A percentile compares a stretch with the other conserved stretches of the same genome.
Conservation (phyloP, 1,140 invertebrate genomes). For the Diorhabda sublineata region DNA sequence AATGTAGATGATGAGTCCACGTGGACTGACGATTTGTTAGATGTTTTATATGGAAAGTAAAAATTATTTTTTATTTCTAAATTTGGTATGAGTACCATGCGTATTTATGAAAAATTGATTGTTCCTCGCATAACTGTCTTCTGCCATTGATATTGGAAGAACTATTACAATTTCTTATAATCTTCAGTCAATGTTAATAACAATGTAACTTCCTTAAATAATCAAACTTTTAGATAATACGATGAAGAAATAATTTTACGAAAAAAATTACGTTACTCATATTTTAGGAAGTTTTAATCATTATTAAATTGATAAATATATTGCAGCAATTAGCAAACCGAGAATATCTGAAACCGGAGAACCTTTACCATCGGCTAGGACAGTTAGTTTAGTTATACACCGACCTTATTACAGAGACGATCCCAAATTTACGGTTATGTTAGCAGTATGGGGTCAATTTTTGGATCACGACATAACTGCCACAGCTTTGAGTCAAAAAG, state of each 20-base stretch:
- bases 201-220: background rate
- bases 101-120: no score
- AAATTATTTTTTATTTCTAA: no score
- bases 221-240: background rate
- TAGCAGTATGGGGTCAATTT: constrained; percentile 92
- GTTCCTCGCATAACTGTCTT: no score
- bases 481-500: constrained; percentile 68
- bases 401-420: constrained; percentile 66
- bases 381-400: constrained; percentile 69
- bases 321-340: constrained; percentile 63
- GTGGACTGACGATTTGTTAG: no score
- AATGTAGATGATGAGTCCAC: no score
- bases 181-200: no score
- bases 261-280: background rate
- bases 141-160: no score
- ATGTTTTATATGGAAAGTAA: no score
- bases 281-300: background rate
- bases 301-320: background rate
- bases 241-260: background rate
- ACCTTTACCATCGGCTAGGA: constrained; percentile 65
- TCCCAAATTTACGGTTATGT: constrained; percentile 72
- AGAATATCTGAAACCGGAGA: constrained; percentile 54
- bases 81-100: no score
- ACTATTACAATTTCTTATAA: no score
- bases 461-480: constrained; percentile 91